Conservation (phyloP, 23 tunicate genomes). For the Oikopleura albicans region DNA sequence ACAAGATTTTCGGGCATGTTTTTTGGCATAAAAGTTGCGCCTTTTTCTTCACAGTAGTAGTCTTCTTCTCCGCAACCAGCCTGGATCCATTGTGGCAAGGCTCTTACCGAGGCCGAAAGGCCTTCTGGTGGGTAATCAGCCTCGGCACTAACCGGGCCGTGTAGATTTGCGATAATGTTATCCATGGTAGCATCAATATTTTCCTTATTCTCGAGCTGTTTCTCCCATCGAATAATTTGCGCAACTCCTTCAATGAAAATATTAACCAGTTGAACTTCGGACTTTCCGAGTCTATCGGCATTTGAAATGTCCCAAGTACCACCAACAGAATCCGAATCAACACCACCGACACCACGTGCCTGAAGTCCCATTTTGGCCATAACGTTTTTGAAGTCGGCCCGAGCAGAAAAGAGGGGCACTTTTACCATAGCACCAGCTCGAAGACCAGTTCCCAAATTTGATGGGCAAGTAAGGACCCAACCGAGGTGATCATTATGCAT, state of each 20-base stretch:
- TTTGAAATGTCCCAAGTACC: conserved; percentile 10
- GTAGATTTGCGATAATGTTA: not conserved
- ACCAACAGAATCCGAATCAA: too few relatives aligned
- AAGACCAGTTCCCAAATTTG: too few relatives aligned
- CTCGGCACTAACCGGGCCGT: not conserved
- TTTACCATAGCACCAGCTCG: too few relatives aligned
- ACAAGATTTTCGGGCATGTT: not conserved
- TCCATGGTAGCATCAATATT: not conserved
- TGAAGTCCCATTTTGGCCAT: too few relatives aligned
- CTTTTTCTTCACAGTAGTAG: not conserved
- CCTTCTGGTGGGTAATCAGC: not conserved
- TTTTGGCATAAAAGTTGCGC: not conserved
- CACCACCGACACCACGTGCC: too few relatives aligned
- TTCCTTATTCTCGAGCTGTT: not conserved
- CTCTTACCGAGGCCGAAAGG: not conserved
- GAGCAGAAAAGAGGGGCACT: too few relatives aligned
- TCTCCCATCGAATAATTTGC: not conserved
- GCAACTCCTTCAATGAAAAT: conserved; percentile 15
- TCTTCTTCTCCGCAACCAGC: not conserved
- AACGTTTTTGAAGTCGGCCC: too few relatives aligned
- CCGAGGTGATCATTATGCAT: too few relatives aligned
- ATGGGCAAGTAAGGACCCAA: too few relatives aligned
- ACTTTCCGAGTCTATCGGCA: conserved; percentile 25
- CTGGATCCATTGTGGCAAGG: not conserved
- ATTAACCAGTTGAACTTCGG: conserved; percentile 22